Evolutionary conservation across 1,140 invertebrate species (phyloP), one percentile per base, ranked within the genome.

Genomic region (Drosophila orena): DNA sequence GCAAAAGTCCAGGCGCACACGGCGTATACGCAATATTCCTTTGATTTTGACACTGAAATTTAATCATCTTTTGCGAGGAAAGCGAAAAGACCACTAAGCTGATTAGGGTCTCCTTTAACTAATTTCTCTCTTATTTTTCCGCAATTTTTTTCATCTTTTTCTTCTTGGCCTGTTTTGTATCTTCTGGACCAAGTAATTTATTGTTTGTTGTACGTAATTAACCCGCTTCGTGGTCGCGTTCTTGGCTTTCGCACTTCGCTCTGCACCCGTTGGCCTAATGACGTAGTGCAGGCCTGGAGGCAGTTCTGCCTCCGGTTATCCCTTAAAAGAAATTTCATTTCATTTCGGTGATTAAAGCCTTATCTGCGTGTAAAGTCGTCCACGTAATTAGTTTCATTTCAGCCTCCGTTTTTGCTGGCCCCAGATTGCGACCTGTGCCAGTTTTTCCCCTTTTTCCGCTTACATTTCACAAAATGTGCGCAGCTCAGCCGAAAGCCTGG

Each of bases 161-260:
- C 24, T 15, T 46, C 53, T 40, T 14, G 2, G 11, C 37, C 14
- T 38, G 0, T 38, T 38, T 38, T 38, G 12, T 38, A 38, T 38
- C 11, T 14, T 38, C 37, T 64, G 43, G 50, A 52, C 44, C 58
- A 72, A 86, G 84, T 88, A 88, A 88, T 89, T 88, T 89, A 88
- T 88, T 88, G 79, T 79, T 89, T 88, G 76, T 88, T 73, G 64
- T 68, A 84, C 83, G 84, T 88, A 88, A 88, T 89, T 88, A 88
- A 88, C 83, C 84, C 71, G 65, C 69, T 62, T 61, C 57, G 69
- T 75, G 78, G 78, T 78, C 74, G 62, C 77, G 52, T 70, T 70
- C 64, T 68, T 70, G 69, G 78, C 78, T 72, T 88, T 81, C 60
- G 78, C 83, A 75, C 83, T 86, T 70, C 69, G 46, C 42, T 35